phyloP scores from a whole-genome alignment of 2,113 vertebrate genomes.

The Notiomystis cincta region DNA sequence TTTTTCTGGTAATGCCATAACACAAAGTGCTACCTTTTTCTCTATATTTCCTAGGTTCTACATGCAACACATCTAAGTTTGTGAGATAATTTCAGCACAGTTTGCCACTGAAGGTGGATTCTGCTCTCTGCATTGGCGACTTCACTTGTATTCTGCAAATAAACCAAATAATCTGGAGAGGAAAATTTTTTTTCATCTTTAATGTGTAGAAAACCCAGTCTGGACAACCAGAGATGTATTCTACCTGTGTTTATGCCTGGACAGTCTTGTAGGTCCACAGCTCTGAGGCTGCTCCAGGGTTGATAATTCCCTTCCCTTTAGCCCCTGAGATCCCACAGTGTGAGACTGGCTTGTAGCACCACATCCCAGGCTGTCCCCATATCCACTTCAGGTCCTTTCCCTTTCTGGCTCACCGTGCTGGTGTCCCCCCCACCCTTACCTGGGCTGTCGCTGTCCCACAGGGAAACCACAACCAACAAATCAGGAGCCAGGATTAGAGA shows the following conservation, averaged over 20 bases:
- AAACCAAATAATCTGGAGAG: background rate
- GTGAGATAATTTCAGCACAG: background rate
- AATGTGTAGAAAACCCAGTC: background rate
- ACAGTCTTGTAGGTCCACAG: background rate
- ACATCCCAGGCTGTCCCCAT: background rate
- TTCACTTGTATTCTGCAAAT: background rate
- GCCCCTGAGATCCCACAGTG: background rate
- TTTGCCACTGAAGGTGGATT: rapidly evolving
- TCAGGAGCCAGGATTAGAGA: background rate
- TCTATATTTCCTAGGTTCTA: background rate
- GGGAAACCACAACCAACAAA: background rate
- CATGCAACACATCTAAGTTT: rapidly evolving
- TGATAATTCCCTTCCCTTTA: background rate
- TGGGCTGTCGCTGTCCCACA: too few species aligned
- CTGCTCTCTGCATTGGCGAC: background rate
- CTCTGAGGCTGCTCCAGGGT: background rate
- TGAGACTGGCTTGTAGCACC: background rate
- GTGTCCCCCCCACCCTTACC: too few species aligned
- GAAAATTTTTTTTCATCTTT: background rate
- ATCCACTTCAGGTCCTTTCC: rapidly evolving
- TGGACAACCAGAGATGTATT: background rate
- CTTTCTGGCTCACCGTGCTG: background rate
- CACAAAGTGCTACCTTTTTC: background rate
- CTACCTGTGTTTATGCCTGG: background rate
- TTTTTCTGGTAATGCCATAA: background rate